phyloP scores from a whole-genome alignment of 2,797 vertebrate species.

The Graptemys geographica region DNA sequence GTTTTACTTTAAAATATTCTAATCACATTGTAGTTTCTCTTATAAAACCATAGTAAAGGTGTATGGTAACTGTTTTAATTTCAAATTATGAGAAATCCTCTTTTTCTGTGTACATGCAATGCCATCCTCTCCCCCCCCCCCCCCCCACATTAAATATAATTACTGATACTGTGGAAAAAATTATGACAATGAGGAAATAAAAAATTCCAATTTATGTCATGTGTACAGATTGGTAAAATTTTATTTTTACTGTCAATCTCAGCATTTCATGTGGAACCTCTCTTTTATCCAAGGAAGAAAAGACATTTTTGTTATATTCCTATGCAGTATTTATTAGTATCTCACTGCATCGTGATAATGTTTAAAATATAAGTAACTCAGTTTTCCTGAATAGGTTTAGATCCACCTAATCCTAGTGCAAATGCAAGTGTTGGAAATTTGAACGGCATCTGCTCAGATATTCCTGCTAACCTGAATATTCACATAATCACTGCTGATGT shows the following conservation, averaged over 20 bases:
- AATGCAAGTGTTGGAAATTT: not conserved
- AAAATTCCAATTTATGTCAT: not conserved
- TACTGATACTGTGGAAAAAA: not conserved
- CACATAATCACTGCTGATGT: conserved; percentile 81
- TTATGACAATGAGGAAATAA: not conserved
- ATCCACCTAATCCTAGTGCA: not conserved
- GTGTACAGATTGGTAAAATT: not conserved
- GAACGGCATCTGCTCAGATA: conserved; percentile 80
- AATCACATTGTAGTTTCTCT: not conserved
- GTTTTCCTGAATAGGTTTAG: conserved; percentile 33
- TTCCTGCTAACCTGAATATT: conserved; percentile 88
- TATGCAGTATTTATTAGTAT: not conserved
- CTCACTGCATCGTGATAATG: not conserved
- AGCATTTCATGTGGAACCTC: not conserved
- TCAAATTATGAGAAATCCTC: not conserved
- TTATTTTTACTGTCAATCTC: not conserved
- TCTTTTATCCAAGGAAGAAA: not conserved
- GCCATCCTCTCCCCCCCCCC: not conserved
- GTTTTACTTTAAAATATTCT: not conserved
- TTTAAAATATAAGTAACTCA: not conserved
- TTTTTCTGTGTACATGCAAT: not conserved
- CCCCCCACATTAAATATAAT: not conserved
- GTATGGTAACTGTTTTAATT: not conserved
- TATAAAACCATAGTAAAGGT: not conserved
- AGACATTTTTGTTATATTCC: not conserved